A percentile compares a stretch with the other conserved stretches of the same genome.
Evolutionary conservation across 2,888 invertebrate genomes (phyloP).

Genomic region (Agonum fuliginosum): DNA sequence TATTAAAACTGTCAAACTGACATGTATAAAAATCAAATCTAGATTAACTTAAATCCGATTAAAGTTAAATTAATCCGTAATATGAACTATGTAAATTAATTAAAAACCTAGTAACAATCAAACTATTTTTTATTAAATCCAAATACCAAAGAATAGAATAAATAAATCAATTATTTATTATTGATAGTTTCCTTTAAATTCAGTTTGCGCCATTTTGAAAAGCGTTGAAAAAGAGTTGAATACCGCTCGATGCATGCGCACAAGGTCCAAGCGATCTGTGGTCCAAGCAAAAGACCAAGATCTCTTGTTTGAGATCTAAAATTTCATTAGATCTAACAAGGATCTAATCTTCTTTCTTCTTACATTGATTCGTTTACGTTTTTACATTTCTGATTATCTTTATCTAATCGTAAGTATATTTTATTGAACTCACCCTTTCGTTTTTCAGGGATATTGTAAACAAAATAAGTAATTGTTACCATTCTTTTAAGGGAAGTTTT

Average conservation of each 20-base stretch:
- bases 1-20: background rate
- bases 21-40: background rate
- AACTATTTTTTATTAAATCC: background rate
- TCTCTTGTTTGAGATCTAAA: background rate
- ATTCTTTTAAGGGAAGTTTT: background rate
- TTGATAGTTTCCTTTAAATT: no score
- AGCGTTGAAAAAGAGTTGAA: no score
- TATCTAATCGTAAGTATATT: background rate
- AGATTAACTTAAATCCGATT: background rate
- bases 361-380: background rate
- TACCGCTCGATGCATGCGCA: background rate
- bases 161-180: no score
- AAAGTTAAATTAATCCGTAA: background rate
- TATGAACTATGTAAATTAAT: background rate
- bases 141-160: background rate
- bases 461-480: conserved; percentile 6
- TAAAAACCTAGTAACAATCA: background rate
- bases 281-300: background rate
- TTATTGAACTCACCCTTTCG: conserved; percentile 18
- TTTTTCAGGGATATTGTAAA: background rate
- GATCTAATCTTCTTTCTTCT: conserved; percentile 8
- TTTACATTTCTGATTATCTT: background rate
- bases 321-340: conserved; percentile 34
- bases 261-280: no score
- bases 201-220: background rate